Base-by-base conservation (phyloP, 2,797 vertebrate species). In the Nothura maculosa region DNA sequence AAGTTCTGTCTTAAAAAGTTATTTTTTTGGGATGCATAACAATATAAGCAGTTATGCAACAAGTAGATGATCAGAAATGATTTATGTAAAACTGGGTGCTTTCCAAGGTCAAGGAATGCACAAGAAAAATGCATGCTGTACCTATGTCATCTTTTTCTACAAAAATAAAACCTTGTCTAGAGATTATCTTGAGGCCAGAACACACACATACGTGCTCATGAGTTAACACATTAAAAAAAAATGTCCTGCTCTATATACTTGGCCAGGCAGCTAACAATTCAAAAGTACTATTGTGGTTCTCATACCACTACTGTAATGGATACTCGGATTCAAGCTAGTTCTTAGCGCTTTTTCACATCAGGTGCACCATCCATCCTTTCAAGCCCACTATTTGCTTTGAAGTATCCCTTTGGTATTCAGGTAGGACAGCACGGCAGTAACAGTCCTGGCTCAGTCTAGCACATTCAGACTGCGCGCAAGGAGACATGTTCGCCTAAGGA, bases 91-190 rank as follows among this genome's bases (percentile, higher is more conserved):
- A 54, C 55, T 73, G 76, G 63, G 45, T 17, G 17, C 82, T 91
- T 75, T 81, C 87, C 88, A 81, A 89, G 66, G 77, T 77, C 70
- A 64, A 68, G 75, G 87, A 75, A 50, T 12, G 70, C 61, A 79
- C 67, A 79, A 79, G 87, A 73, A 82, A 58, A 58, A 82, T 40
- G 54, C 78, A 75, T 66, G 79, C 68, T 94, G 54, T 22, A 66
- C 52, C 79, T 27, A 78, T 0, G 1, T 82, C 81, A 87, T 73
- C 66, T 80, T 85, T 72, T 40, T 52, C 86, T 90, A 76, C 90
- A 94, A 94, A 95, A 93, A 85, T 77, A 92, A 92, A 93, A 78
- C 62, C 73, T 72, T 74, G 86, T 69, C 45, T 58, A n/a, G 73
- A 80, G 54, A 30, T 61, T 40, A 38, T 68, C 69, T 40, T 10